Percentiles rank a stretch among this genome's conserved stretches.
phyloP scores from a whole-genome alignment of 2,797 vertebrate species.

The Notolabrus celidotus region DNA sequence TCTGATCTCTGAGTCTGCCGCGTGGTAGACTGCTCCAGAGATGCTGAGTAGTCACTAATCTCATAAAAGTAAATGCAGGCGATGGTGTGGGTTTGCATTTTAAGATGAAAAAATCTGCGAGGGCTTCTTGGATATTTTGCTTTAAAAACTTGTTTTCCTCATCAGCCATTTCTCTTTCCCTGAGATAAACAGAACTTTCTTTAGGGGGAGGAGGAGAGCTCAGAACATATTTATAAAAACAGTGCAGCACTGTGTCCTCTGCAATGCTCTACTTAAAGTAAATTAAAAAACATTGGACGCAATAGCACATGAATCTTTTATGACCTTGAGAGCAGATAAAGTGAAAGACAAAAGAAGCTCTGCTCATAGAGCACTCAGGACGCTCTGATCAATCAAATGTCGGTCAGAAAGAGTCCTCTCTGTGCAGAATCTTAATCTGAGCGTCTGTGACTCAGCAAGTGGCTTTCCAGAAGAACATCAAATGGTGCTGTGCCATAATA shows the following conservation, averaged over 20 bases:
- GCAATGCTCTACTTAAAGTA: constrained; percentile 68
- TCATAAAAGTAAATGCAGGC: constrained; percentile 15
- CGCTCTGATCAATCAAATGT: constrained; percentile 79
- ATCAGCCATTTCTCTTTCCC: constrained; percentile 26
- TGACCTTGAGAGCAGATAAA: constrained; percentile 74
- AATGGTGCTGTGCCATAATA: constrained; percentile 14
- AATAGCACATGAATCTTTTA: constrained; percentile 81
- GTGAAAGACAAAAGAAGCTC: constrained; percentile 76
- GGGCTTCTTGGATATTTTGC: constrained; percentile 7
- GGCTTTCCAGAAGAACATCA: constrained; percentile 17
- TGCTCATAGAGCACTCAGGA: constrained; percentile 54
- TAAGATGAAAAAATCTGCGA: constrained; percentile 4
- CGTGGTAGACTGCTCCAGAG: neutral
- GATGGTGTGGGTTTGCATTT: constrained; percentile 34
- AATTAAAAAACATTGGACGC: constrained; percentile 75
- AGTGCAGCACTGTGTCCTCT: constrained; percentile 29
- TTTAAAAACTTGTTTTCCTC: constrained; percentile 35
- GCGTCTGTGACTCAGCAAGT: constrained; percentile 31
- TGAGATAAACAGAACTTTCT: constrained; percentile 31
- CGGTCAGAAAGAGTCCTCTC: constrained; percentile 51
- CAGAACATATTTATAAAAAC: constrained; percentile 75
- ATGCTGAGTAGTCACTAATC: constrained; percentile 5
- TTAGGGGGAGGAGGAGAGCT: constrained; percentile 6
- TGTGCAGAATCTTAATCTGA: constrained; percentile 56
- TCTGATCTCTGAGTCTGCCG: neutral